Conservation (phyloP, 2,888 invertebrate species). For the Crematogaster levior region DNA sequence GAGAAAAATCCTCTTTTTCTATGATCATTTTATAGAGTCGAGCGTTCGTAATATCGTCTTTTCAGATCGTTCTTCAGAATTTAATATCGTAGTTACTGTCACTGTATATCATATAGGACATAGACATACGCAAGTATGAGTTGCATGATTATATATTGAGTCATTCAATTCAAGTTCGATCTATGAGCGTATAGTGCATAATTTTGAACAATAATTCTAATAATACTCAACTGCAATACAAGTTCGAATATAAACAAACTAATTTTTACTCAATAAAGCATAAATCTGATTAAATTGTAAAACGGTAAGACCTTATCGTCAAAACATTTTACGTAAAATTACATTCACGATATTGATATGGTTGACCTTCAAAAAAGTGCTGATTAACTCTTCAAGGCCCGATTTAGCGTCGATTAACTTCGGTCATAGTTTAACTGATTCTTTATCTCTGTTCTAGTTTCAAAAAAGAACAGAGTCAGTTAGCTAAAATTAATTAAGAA, state of each 20-base stretch:
- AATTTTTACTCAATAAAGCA: slow-evolving; percentile 32
- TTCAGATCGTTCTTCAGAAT: slow-evolving; percentile 37
- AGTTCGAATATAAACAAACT: background rate
- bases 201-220: slow-evolving; percentile 13
- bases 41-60: slow-evolving; percentile 31
- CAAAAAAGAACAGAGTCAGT: slow-evolving; percentile 21
- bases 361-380: slow-evolving; percentile 21
- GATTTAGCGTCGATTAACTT: slow-evolving; percentile 28
- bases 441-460: slow-evolving; percentile 31
- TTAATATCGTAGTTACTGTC: slow-evolving; percentile 46
- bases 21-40: slow-evolving; percentile 29
- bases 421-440: slow-evolving; percentile 18
- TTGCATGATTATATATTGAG: slow-evolving; percentile 14
- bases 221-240: slow-evolving; percentile 3
- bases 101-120: background rate
- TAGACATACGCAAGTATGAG: background rate
- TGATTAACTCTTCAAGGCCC: slow-evolving; percentile 19
- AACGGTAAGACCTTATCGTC: background rate
- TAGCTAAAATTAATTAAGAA: slow-evolving; percentile 41
- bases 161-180: background rate
- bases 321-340: slow-evolving; percentile 17
- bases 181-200: background rate
- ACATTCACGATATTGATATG: background rate
- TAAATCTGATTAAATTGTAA: slow-evolving; percentile 15
- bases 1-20: slow-evolving; percentile 12